Evolutionary conservation across 2,797 vertebrate species (phyloP).

Genomic region (Moxostoma hubbsi): DNA sequence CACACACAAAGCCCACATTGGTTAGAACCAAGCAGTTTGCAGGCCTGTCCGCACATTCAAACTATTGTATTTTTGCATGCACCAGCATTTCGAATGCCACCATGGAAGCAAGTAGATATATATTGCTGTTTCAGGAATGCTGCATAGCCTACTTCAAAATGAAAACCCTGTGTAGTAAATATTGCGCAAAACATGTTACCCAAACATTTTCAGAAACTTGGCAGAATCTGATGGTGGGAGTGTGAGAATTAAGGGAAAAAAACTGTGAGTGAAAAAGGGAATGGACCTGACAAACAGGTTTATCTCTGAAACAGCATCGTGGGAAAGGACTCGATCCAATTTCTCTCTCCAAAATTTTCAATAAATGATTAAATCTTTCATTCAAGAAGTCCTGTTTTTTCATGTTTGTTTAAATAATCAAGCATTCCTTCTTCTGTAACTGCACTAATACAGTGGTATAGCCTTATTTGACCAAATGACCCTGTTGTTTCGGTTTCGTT

Average conservation of each 20-base stretch:
- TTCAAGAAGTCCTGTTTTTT: not conserved
- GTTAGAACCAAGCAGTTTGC: not conserved
- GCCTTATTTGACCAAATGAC: not conserved
- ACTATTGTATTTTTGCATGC: conserved; percentile 2
- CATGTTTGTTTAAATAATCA: conserved; percentile 25
- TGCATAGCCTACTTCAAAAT: conserved; percentile 40
- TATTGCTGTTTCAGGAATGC: conserved; percentile 44
- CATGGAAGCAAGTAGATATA: conserved; percentile 28
- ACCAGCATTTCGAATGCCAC: conserved; percentile 23
- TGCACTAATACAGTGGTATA: not conserved
- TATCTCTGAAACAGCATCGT: conserved; percentile 57
- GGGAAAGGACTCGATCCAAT: conserved; percentile 64
- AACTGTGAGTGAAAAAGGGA: conserved; percentile 30
- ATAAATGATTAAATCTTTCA: conserved; percentile 34
- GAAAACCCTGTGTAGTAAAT: conserved; percentile 38
- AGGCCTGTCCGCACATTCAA: not conserved
- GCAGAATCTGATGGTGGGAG: conserved; percentile 21
- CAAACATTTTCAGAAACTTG: conserved; percentile 40
- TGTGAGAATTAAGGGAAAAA: conserved; percentile 25
- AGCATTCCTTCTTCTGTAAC: conserved; percentile 34
- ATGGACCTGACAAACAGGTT: conserved; percentile 70
- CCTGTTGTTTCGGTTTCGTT: conserved; percentile 5
- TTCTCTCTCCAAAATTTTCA: conserved; percentile 37
- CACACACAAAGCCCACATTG: conserved; percentile 2
- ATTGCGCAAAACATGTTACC: conserved; percentile 14